Conservation (phyloP, 2,888 invertebrate species). For the Diplazon laetatorius region DNA sequence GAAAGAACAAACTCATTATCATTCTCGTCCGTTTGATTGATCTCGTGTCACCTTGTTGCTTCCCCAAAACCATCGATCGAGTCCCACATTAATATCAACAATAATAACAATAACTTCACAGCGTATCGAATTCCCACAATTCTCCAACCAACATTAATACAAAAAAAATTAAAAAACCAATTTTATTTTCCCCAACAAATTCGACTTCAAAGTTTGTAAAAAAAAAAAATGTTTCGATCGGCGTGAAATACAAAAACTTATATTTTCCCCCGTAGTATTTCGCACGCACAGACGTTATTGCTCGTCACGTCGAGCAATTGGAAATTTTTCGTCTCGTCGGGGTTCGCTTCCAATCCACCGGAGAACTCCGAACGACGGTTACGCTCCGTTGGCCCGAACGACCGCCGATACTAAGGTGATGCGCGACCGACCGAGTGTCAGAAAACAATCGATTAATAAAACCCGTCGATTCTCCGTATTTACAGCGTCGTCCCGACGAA, state of each 20-base stretch:
- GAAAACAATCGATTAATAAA: conserved; percentile 59
- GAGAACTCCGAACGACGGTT: no score
- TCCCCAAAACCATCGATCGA: not conserved
- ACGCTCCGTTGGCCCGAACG: no score
- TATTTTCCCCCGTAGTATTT: not conserved
- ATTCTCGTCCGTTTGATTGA: not conserved
- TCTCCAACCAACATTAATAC: no score
- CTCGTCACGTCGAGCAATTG: no score
- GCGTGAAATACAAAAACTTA: not conserved
- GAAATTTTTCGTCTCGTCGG: no score
- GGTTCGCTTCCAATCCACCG: not conserved
- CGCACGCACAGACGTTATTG: not conserved
- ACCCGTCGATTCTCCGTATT: conserved; percentile 48
- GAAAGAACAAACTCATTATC: no score
- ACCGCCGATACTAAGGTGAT: conserved; percentile 55
- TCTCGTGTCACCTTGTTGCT: not conserved
- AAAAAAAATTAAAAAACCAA: no score
- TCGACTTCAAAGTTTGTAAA: no score
- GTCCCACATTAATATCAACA: not conserved
- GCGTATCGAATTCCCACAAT: no score
- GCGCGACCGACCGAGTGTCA: conserved; percentile 62
- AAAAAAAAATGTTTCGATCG: no score
- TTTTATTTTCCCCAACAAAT: no score
- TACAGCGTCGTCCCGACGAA: conserved; percentile 13
- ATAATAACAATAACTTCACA: not conserved